These are phyloP conservation scores for Cromileptes altivelis DNA, from an alignment of 2,113 vertebrate species.

Conservation along the genomic window DNA sequence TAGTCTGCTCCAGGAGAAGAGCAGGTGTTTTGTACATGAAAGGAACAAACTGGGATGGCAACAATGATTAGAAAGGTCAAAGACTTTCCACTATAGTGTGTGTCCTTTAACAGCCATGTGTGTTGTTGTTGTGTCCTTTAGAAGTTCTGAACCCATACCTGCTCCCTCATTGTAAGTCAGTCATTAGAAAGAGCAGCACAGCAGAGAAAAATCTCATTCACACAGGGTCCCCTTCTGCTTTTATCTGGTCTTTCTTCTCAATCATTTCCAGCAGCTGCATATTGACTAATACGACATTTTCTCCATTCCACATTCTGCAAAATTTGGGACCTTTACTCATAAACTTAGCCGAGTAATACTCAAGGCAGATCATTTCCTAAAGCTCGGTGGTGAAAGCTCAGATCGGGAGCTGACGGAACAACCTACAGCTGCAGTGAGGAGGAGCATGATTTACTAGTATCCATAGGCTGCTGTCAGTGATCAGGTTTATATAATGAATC, in stretches of 20 bases:
- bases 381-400: conserved; percentile 19
- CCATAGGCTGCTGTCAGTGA: conserved; percentile 61
- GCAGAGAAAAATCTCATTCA: background rate
- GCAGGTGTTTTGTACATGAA: conserved; percentile 6
- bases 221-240: background rate
- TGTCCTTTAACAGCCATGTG: conserved; percentile 22
- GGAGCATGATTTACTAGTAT: conserved; percentile 56
- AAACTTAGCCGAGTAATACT: conserved; percentile 8
- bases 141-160: conserved; percentile 19
- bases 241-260: background rate
- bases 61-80: conserved; percentile 39
- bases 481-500: conserved; percentile 72
- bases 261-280: background rate
- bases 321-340: conserved; percentile 15
- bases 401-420: conserved; percentile 45
- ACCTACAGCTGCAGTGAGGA: conserved; percentile 44
- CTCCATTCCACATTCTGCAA: background rate
- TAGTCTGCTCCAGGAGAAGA: background rate
- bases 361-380: conserved; percentile 18
- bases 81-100: background rate
- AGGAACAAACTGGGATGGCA: conserved; percentile 13
- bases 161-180: background rate
- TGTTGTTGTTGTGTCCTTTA: conserved; percentile 15
- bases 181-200: conserved; percentile 13
- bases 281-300: background rate